Base-by-base conservation (phyloP, 2,113 vertebrate species). In the Prolemur simus region DNA sequence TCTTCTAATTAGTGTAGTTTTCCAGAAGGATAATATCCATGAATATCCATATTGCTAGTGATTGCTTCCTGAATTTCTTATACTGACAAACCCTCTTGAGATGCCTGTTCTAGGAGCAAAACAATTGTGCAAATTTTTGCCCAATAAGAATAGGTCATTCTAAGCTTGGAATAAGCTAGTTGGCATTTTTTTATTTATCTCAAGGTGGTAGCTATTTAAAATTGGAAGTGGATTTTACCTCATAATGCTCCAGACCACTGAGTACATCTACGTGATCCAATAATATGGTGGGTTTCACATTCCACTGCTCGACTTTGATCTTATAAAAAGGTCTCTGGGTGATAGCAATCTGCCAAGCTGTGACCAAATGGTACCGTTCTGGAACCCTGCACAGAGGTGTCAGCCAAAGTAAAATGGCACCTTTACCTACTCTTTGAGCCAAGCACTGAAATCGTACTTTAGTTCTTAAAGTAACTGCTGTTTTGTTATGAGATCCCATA, bases 191-290 rank as follows among this genome's bases (percentile, higher is more conserved):
- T 82, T 89, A 90, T 63, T 94, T 64, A 71, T 78, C 81, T 92
- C 91, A 93, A 87, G 56, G 56, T 96, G 96, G 64, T 89, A 97
- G 93, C 83, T 92, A 91, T 95, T 96, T 93, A 74, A 95, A 96
- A 54, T 93, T 97, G 96, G 86, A 97, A 91, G 91, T 74, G 21
- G 17, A 56, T 95, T 94, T 97, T 89, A 94, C 83, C 58, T 96
- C 89, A 37, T 68, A 96, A 89, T 76, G 83, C 91, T 92, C 39
- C 58, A 97, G 89, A 85, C 63, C 95, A 95, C 93, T 97, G 91
- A 52, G 45, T 77, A 49, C 47, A 42, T 49, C 63, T 81, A 66
- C 0, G 45, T 93, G 96, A 95, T 94, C 80, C 94, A 96, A 82
- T 93, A 91, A 89, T 58, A 1, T 21, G 39, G 78, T 91, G 32